Percentiles rank a stretch among this genome's conserved stretches.
These are phyloP conservation scores for Chaetodon trifascialis DNA, from an alignment of 2,113 vertebrate genomes.

Conservation along the genomic window DNA sequence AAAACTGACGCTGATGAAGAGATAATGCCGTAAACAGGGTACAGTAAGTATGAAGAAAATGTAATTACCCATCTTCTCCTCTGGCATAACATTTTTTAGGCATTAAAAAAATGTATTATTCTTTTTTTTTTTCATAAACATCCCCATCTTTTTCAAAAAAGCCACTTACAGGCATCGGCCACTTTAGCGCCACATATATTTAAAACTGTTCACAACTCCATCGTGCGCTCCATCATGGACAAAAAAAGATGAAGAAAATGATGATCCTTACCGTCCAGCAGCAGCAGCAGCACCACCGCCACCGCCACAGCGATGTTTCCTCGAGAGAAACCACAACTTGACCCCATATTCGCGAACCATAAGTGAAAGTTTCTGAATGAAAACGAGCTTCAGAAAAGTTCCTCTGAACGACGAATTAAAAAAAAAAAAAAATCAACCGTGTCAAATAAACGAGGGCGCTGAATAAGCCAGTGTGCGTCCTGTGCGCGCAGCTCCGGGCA, in stretches of 20 bases:
- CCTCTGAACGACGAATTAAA: background rate
- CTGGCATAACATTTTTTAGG: background rate
- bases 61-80: background rate
- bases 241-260: background rate
- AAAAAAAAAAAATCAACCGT: background rate
- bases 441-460: background rate
- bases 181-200: background rate
- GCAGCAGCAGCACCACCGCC: conserved; percentile 65
- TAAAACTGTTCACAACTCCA: background rate
- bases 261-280: conserved; percentile 80
- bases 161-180: background rate
- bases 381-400: conserved; percentile 52
- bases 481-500: conserved; percentile 36
- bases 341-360: conserved; percentile 84
- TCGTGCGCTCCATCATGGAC: background rate
- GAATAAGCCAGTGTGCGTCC: conserved; percentile 43
- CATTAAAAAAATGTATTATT: background rate
- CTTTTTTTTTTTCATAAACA: background rate
- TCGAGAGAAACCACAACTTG: conserved; percentile 78
- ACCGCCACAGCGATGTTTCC: conserved; percentile 75
- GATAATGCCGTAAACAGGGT: background rate
- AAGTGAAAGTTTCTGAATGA: conserved; percentile 78
- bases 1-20: conserved; percentile 1
- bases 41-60: background rate
- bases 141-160: background rate